phyloP scores from a whole-genome alignment of 2,797 vertebrate genomes.

The Delichon dasypus region DNA sequence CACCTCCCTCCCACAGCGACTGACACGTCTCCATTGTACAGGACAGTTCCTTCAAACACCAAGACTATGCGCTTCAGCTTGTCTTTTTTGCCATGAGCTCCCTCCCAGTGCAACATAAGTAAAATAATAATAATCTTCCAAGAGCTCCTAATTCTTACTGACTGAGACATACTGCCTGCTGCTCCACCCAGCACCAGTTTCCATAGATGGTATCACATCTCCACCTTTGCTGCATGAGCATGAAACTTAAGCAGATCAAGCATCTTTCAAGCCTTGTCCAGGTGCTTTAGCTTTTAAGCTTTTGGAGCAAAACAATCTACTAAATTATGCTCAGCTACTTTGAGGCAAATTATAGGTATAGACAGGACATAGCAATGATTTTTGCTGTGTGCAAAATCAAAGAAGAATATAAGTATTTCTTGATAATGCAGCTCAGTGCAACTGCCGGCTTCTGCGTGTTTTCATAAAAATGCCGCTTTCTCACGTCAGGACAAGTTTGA shows the following conservation, averaged over 20 bases:
- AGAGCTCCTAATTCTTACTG: background rate
- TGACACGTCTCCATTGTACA: background rate
- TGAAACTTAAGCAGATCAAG: background rate
- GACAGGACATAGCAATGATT: background rate
- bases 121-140: background rate
- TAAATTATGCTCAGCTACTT: background rate
- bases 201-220: background rate
- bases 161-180: background rate
- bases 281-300: background rate
- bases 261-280: background rate
- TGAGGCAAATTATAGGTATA: background rate
- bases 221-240: accelerated
- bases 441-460: background rate
- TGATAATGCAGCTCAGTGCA: background rate
- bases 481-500: background rate
- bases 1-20: background rate
- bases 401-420: background rate
- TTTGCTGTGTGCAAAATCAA: background rate
- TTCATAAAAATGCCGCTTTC: background rate
- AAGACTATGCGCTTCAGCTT: background rate
- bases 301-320: background rate
- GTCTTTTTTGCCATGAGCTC: background rate
- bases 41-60: background rate
- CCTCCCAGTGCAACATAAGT: background rate
- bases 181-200: background rate